phyloP scores from a whole-genome alignment of 2,888 invertebrate species.

The Papilio elwesi region DNA sequence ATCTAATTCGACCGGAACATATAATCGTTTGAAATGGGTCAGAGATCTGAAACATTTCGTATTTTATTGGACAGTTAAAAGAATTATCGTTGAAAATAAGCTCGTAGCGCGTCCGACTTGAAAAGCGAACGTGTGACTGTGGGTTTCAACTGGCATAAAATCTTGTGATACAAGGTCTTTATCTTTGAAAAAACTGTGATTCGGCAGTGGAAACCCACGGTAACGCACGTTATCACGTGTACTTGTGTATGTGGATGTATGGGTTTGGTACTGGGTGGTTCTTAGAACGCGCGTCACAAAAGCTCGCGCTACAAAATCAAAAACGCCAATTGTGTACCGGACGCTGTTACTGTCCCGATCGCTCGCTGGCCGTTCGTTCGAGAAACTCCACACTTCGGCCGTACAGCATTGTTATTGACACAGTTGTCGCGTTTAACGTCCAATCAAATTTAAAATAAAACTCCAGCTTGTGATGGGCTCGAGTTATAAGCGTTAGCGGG shows the following conservation, averaged over 20 bases:
- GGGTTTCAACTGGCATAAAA: background rate
- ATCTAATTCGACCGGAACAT: background rate
- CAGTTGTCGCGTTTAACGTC: conserved; percentile 31
- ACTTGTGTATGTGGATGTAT: background rate
- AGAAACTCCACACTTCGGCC: conserved; percentile 15
- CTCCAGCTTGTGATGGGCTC: background rate
- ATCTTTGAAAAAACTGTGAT: too few species aligned
- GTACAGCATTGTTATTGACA: conserved; percentile 34
- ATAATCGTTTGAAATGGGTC: conserved; percentile 15
- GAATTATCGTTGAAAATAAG: conserved; percentile 14
- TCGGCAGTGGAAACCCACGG: too few species aligned
- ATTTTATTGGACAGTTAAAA: conserved; percentile 18
- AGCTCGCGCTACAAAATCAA: background rate
- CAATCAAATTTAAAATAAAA: conserved; percentile 28
- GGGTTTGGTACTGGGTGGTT: background rate
- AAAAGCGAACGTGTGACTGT: background rate
- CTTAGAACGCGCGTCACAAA: background rate
- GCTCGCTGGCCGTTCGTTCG: background rate
- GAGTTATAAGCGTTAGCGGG: conserved; percentile 28
- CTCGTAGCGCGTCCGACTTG: background rate
- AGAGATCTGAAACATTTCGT: conserved; percentile 17
- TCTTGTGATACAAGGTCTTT: too few species aligned
- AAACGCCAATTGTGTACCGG: background rate
- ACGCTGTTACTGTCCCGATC: background rate
- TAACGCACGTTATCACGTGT: too few species aligned